These are phyloP conservation scores for Nothocercus nigrocapillus DNA, from an alignment of 2,113 vertebrate genomes.

Conservation along the genomic window DNA sequence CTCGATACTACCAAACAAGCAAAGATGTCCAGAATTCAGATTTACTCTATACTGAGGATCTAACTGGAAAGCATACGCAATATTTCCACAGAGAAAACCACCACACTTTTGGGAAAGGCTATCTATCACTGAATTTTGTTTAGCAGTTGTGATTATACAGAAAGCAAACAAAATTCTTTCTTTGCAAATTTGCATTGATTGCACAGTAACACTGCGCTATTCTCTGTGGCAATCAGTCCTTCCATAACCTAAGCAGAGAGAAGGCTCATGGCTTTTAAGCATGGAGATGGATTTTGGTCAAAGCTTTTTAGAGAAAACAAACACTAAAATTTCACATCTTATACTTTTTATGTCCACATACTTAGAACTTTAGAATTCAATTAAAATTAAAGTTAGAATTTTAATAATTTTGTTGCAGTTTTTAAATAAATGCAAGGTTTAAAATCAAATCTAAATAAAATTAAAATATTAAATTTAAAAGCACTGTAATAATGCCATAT, in stretches of 20 bases:
- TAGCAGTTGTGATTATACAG: not conserved
- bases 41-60: not conserved
- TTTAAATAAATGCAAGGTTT: not conserved
- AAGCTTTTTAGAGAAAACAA: not conserved
- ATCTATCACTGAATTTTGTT: accelerated
- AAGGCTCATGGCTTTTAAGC: accelerated
- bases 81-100: accelerated
- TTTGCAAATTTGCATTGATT: not conserved
- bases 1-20: not conserved
- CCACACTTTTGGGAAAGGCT: accelerated
- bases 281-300: not conserved
- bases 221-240: not conserved
- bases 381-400: not conserved
- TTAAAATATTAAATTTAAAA: not conserved
- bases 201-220: not conserved
- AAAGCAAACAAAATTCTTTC: not conserved
- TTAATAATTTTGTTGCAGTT: not conserved
- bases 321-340: not conserved
- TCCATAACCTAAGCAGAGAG: not conserved
- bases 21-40: not conserved
- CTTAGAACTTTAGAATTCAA: not conserved
- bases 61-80: not conserved
- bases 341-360: not conserved
- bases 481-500: not conserved
- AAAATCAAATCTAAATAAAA: not conserved